These are phyloP conservation scores for Myathropa florea DNA, from an alignment of 2,888 invertebrate genomes.

Conservation along the genomic window DNA sequence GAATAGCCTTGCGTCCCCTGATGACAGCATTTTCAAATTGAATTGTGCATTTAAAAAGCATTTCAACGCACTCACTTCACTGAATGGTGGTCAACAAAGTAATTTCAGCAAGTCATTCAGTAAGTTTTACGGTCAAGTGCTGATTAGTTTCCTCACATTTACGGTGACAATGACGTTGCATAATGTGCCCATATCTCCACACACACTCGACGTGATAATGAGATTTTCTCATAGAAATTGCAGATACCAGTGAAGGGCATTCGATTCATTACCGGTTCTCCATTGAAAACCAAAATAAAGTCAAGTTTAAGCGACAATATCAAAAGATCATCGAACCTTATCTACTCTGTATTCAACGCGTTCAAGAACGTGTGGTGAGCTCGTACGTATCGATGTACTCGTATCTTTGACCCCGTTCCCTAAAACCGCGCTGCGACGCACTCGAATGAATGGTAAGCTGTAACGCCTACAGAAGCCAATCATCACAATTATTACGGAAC, in stretches of 20 bases:
- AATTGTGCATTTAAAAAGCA: too few relatives aligned
- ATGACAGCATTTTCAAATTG: too few relatives aligned
- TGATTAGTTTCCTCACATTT: background rate
- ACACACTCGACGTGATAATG: background rate
- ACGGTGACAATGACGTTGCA: background rate
- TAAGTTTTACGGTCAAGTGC: background rate
- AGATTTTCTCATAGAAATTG: background rate
- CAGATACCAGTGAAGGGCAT: background rate
- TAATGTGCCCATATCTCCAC: background rate
- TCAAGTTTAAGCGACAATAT: background rate
- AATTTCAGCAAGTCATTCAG: background rate
- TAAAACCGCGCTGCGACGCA: background rate
- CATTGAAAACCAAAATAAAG: background rate
- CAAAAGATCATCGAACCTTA: constrained; percentile 44
- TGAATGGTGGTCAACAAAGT: background rate
- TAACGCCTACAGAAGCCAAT: background rate
- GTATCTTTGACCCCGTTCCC: constrained; percentile 43
- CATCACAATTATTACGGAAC: constrained; percentile 29
- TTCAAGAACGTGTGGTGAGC: constrained; percentile 2
- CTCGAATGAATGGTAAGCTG: background rate
- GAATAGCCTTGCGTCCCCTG: too few relatives aligned
- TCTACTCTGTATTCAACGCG: constrained; percentile 21
- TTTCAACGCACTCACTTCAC: background rate
- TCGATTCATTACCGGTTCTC: background rate
- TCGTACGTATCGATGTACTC: background rate